Percentiles rank a stretch among this genome's conserved stretches.
These are phyloP conservation scores for Aphidius gifuensis DNA, from an alignment of 1,140 invertebrate genomes.

Conservation along the genomic window DNA sequence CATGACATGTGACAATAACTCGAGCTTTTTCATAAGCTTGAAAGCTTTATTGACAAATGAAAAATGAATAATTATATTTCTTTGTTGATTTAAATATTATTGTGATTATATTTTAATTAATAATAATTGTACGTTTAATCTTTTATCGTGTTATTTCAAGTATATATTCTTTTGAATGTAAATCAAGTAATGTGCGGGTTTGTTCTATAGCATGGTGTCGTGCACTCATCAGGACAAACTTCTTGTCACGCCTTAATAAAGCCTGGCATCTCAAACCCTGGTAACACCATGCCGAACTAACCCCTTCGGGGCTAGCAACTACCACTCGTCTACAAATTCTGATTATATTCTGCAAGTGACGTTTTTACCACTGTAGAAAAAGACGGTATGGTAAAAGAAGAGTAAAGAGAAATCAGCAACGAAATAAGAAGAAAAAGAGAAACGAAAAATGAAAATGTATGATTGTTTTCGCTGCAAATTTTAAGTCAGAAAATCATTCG, in stretches of 20 bases:
- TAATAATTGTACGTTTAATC: too few species aligned
- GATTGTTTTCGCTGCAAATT: conserved; percentile 43
- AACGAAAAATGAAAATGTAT: conserved; percentile 36
- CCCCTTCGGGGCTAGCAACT: conserved; percentile 19
- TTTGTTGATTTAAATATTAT: too few species aligned
- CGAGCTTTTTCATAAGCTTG: too few species aligned
- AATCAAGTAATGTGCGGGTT: conserved; percentile 39
- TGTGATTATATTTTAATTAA: too few species aligned
- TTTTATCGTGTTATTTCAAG: too few species aligned
- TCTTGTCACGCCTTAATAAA: conserved; percentile 58
- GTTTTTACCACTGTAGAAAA: conserved; percentile 35
- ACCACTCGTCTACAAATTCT: conserved; percentile 51
- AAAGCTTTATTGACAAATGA: too few species aligned
- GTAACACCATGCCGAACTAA: conserved; percentile 29
- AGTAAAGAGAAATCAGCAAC: conserved; percentile 2
- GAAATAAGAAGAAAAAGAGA: background rate
- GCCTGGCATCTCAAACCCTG: conserved; percentile 43
- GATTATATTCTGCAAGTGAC: conserved; percentile 57
- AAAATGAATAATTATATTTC: too few species aligned
- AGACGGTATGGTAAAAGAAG: background rate
- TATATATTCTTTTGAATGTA: conserved; percentile 47
- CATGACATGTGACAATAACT: too few species aligned
- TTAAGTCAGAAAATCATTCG: conserved; percentile 17
- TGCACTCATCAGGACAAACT: conserved; percentile 52
- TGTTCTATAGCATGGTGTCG: conserved; percentile 36